A percentile compares a stretch with the other conserved stretches of the same genome.
These are phyloP conservation scores for Siniperca chuatsi DNA, from an alignment of 2,113 vertebrate species.

Conservation along the genomic window DNA sequence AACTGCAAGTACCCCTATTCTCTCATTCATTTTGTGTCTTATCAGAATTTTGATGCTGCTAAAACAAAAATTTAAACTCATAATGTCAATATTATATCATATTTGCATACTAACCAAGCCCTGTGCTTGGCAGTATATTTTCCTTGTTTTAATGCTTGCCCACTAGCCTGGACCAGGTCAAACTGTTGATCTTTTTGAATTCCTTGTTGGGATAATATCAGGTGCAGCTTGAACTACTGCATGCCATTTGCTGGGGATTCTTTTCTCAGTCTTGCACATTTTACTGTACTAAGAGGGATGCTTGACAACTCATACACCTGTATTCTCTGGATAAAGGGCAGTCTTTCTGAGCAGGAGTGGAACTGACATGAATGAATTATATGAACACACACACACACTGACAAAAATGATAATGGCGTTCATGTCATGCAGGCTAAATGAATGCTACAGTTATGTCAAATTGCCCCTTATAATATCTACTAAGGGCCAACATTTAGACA, in stretches of 20 bases:
- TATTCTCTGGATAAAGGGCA: background rate
- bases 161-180: background rate
- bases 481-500: background rate
- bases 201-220: background rate
- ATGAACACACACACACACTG: too few species aligned
- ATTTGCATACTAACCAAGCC: background rate
- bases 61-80: background rate
- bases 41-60: background rate
- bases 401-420: background rate
- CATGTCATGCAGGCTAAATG: too few species aligned
- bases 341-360: background rate
- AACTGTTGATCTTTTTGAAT: background rate
- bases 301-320: background rate
- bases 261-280: background rate
- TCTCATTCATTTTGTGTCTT: too few species aligned
- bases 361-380: background rate
- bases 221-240: background rate
- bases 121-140: background rate
- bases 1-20: background rate
- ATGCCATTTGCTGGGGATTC: background rate
- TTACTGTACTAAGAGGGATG: background rate
- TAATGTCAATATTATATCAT: background rate
- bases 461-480: background rate
- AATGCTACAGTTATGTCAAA: background rate
- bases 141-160: background rate